Base-by-base conservation (phyloP, 2,113 vertebrate species). In the Pelecanoides urinatrix region DNA sequence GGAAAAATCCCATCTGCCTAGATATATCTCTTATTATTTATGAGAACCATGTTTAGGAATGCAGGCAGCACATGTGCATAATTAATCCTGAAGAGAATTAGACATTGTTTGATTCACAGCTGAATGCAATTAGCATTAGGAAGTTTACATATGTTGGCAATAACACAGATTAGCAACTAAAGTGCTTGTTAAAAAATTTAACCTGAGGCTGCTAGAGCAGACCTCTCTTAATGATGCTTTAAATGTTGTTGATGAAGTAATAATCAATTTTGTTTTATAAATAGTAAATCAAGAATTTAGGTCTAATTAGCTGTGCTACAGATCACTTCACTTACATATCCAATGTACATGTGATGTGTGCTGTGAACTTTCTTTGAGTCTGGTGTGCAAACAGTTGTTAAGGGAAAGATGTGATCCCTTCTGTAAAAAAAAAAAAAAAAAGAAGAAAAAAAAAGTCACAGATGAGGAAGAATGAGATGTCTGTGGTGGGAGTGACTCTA, bases 31-130 rank as follows among this genome's bases (percentile, higher is more conserved):
- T 98, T 98, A 99, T 99, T 99, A 99, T 99, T 99, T 99, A 99
- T 99, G 98, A 98, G 98, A 98, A 97, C 96, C 98, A 98, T 99
- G 98, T 99, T 99, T 99, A 98, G 98, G 98, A 99, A 99, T 99
- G 98, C 98, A 98, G 97, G 98, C 98, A 90, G 98, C 99, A 99
- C 98, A 98, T 99, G 98, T 98, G 98, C 98, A 98, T 99, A 99
- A 99, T 99, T 99, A 99, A 99, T 99, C 99, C 98, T 98, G 98
- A 98, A 98, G 98, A 99, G 99, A 99, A 99, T 99, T 99, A 99
- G 99, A 99, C 99, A 99, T 99, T 99, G 99, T 99, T 99, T 99
- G 99, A 98, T 99, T 99, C 98, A 98, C 99, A 99, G 99, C 99
- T 99, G 99, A 99, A 99, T 98, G 99, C 98, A 99, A 99, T 99